phyloP scores from a whole-genome alignment of 35 echinoderm and acorn worm species.

The Stichopus chloronotus region DNA sequence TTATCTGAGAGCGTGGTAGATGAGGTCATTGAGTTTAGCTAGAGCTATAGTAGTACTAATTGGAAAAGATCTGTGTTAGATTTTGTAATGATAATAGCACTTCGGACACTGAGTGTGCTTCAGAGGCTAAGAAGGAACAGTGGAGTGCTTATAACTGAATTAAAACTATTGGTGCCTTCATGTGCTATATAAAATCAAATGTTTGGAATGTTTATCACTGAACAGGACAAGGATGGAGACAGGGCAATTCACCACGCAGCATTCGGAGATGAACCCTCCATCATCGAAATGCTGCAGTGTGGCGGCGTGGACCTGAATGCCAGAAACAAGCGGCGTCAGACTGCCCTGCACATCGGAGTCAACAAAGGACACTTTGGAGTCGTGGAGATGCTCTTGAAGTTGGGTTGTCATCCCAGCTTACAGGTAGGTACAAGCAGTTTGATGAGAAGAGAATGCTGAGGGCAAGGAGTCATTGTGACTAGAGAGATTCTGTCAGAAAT shows the following conservation, averaged over 20 bases:
- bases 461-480: no score
- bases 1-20: no score
- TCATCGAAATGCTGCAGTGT: constrained; percentile 87
- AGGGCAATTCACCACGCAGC: constrained; percentile 96
- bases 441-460: background rate
- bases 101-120: no score
- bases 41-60: no score
- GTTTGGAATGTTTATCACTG: background rate
- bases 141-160: no score
- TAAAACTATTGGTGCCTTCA: no score
- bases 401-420: constrained; percentile 84
- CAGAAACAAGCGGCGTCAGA: constrained; percentile 96
- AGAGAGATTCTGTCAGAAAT: no score
- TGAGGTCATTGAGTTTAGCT: no score
- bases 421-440: constrained; percentile 56
- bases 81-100: no score
- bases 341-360: constrained; percentile 97
- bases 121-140: no score
- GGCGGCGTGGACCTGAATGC: constrained; percentile 91
- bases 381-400: constrained; percentile 87
- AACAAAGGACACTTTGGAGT: constrained; percentile 99
- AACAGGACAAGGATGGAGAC: constrained; percentile 97
- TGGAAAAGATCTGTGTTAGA: no score
- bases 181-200: no score
- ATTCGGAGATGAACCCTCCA: constrained; percentile 93